Percentiles rank a stretch among this genome's conserved stretches.
Conservation (phyloP, 37 sponge, comb jelly and placozoan species). For the Oopsacas minuta region DNA sequence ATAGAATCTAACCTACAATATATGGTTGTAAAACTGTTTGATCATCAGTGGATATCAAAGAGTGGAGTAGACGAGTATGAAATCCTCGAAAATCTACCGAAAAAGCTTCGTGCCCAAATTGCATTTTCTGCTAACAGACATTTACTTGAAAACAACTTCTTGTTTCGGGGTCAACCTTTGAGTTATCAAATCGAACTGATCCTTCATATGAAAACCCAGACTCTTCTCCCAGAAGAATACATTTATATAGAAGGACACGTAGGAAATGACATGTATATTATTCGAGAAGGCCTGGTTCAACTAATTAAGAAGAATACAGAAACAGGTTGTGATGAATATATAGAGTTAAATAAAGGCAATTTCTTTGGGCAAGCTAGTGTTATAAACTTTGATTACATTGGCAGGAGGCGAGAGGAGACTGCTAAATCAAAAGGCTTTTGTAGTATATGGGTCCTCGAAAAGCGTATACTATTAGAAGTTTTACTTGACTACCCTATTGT, state of each 20-base stretch:
- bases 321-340: background rate
- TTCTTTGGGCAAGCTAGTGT: background rate
- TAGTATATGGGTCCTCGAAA: slow-evolving; percentile 5
- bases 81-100: background rate
- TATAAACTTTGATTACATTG: background rate
- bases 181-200: background rate
- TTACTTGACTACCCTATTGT: background rate
- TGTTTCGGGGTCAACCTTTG: background rate
- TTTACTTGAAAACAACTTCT: background rate
- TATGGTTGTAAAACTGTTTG: slow-evolving; percentile 1
- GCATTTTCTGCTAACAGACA: background rate
- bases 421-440: background rate
- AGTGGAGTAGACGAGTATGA: background rate
- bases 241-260: background rate
- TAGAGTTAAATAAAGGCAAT: background rate
- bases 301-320: background rate
- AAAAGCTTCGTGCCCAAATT: background rate
- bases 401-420: background rate
- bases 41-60: background rate
- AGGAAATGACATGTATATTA: slow-evolving; percentile 17
- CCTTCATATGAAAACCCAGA: background rate
- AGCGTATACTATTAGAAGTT: background rate
- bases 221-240: background rate
- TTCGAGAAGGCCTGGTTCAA: background rate
- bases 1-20: background rate